phyloP scores from a whole-genome alignment of 2,888 invertebrate species.

The Tanaodytes sp. region DNA sequence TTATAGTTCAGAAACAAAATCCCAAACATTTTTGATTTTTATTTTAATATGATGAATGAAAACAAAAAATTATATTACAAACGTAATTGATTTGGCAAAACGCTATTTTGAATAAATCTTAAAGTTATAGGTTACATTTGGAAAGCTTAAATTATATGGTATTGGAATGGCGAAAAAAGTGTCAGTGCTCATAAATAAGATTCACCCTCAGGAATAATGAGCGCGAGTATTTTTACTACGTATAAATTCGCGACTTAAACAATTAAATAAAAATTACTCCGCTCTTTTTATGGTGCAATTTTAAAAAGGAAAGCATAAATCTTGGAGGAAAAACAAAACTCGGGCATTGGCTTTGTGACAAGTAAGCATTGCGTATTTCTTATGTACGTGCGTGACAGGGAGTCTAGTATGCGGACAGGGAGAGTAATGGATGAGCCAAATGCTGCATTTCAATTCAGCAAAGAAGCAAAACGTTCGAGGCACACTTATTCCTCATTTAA shows the following conservation, averaged over 20 bases:
- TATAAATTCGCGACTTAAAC: background rate
- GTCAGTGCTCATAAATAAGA: too few species aligned
- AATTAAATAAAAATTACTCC: constrained; percentile 33
- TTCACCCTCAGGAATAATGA: too few species aligned
- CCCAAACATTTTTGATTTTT: too few species aligned
- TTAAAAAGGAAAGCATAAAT: constrained; percentile 46
- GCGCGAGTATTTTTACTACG: too few species aligned
- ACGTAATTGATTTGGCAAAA: too few species aligned
- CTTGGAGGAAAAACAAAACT: constrained; percentile 34
- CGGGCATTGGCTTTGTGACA: constrained; percentile 46
- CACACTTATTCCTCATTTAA: constrained; percentile 53
- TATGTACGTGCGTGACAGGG: constrained; percentile 43
- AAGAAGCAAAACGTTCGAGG: constrained; percentile 44
- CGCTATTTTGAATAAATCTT: too few species aligned
- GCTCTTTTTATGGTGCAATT: constrained; percentile 31
- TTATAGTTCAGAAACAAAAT: too few species aligned
- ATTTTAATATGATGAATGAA: too few species aligned
- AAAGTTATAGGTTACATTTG: too few species aligned
- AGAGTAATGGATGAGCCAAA: constrained; percentile 56
- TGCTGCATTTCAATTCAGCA: constrained; percentile 52
- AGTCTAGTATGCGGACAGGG: constrained; percentile 54
- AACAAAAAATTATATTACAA: too few species aligned
- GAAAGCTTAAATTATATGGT: too few species aligned
- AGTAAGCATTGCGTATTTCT: constrained; percentile 49
- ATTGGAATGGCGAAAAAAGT: too few species aligned